phyloP scores from a whole-genome alignment of 2,888 invertebrate species.

The Plutella xylostella region DNA sequence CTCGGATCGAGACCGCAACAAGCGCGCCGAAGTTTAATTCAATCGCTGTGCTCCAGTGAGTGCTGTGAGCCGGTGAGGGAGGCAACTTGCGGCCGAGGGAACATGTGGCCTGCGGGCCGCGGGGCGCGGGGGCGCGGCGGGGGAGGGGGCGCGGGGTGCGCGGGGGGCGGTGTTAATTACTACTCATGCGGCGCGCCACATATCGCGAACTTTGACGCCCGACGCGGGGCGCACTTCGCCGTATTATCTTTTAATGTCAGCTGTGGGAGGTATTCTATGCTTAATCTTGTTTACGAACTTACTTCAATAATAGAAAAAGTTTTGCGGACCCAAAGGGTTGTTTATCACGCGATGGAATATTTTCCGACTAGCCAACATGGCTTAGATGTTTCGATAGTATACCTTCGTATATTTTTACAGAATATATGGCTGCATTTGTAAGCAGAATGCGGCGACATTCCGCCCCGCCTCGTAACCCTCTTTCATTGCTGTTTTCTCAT shows the following conservation, averaged over 20 bases:
- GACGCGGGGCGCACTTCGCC: conserved; percentile 34
- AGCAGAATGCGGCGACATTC: conserved; percentile 17
- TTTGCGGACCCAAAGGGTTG: no score
- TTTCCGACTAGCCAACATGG: no score
- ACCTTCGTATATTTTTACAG: no score
- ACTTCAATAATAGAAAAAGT: conserved; percentile 33
- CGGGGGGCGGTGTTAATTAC: conserved; percentile 62
- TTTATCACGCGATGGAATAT: no score
- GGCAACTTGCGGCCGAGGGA: conserved; percentile 7
- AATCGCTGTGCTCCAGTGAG: conserved; percentile 57
- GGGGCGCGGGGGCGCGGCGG: conserved; percentile 15
- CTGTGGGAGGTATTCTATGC: conserved; percentile 27
- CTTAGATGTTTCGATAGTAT: no score
- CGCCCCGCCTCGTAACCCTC: conserved; percentile 34
- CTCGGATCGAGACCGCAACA: conserved; percentile 60
- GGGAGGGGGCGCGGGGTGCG: conserved; percentile 23
- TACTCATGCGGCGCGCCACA: conserved; percentile 63
- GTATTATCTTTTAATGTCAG: conserved; percentile 56
- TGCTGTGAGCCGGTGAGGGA: conserved; percentile 25
- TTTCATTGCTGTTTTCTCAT: conserved; percentile 55
- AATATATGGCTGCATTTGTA: no score
- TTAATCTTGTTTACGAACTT: conserved; percentile 36
- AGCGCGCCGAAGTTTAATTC: conserved; percentile 67
- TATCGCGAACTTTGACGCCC: conserved; percentile 64
- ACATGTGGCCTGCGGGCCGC: background rate